phyloP scores from a whole-genome alignment of 64 coral and sea anemone species.

The Catalaphyllia jardinei region DNA sequence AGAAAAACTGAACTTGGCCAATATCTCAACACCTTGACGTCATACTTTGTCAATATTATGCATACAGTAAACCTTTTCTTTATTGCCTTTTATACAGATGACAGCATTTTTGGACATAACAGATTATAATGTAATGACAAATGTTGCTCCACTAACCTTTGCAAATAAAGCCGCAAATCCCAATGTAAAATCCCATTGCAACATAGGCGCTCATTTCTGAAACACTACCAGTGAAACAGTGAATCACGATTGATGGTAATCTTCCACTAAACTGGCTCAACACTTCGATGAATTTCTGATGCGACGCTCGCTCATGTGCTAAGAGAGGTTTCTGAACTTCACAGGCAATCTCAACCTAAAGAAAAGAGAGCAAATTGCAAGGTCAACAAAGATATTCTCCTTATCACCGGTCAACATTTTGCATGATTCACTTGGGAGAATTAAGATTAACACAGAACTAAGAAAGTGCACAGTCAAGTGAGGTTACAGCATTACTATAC shows the following conservation, averaged over 20 bases:
- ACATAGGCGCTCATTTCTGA: constrained; percentile 92
- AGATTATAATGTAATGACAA: background rate
- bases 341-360: constrained; percentile 90
- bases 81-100: too few relatives aligned
- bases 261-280: constrained; percentile 70
- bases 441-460: background rate
- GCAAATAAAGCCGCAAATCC: constrained; percentile 94
- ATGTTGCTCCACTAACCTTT: constrained; percentile 70
- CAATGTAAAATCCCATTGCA: constrained; percentile 97
- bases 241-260: constrained; percentile 87
- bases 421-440: too few relatives aligned
- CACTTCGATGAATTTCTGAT: constrained; percentile 91
- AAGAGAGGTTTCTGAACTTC: constrained; percentile 83
- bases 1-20: too few relatives aligned
- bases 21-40: too few relatives aligned
- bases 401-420: too few relatives aligned
- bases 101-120: background rate
- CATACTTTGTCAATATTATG: too few relatives aligned
- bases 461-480: background rate
- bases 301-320: constrained; percentile 90
- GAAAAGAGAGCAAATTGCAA: background rate
- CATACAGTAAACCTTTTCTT: too few relatives aligned
- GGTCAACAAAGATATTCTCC: background rate
- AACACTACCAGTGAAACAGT: constrained; percentile 95
- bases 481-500: too few relatives aligned